Conservation (phyloP, 2,797 vertebrate genomes). For the Coregonus ussuriensis region DNA sequence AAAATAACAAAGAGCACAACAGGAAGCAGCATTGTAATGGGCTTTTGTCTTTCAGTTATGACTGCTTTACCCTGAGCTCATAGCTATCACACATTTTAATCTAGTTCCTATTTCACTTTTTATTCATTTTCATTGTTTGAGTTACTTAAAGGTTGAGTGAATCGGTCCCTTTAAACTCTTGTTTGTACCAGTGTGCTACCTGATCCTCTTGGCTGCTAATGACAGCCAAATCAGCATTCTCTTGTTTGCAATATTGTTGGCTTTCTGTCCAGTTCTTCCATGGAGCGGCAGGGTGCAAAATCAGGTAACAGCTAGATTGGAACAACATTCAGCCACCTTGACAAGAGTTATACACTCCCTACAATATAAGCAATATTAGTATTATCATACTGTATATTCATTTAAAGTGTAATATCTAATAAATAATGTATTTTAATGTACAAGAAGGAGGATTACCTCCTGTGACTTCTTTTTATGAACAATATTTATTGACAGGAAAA, state of each 20-base stretch:
- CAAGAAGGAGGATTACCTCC: background rate
- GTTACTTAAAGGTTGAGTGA: background rate
- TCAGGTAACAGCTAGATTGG: constrained; percentile 64
- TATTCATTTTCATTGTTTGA: too few relatives aligned
- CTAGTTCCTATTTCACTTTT: background rate
- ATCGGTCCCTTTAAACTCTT: background rate
- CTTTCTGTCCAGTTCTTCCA: constrained; percentile 30
- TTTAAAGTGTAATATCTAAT: too few relatives aligned
- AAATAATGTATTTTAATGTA: too few relatives aligned
- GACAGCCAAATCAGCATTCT: constrained; percentile 47
- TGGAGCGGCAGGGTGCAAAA: fast-evolving
- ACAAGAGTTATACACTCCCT: constrained; percentile 62
- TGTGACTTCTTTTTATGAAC: constrained; percentile 46
- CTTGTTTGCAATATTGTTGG: fast-evolving
- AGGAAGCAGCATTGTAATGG: background rate
- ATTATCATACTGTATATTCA: too few relatives aligned
- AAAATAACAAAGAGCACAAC: too few relatives aligned
- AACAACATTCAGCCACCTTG: constrained; percentile 58
- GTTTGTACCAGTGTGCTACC: constrained; percentile 42
- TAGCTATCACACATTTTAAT: background rate
- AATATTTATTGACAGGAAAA: constrained; percentile 24
- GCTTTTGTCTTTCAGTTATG: too few relatives aligned
- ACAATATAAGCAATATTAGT: too few relatives aligned
- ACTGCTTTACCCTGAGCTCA: background rate
- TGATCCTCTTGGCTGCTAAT: constrained; percentile 66